Evolutionary conservation across 2,797 vertebrate species (phyloP).

Genomic region (Scolopax bukidnonensis): DNA sequence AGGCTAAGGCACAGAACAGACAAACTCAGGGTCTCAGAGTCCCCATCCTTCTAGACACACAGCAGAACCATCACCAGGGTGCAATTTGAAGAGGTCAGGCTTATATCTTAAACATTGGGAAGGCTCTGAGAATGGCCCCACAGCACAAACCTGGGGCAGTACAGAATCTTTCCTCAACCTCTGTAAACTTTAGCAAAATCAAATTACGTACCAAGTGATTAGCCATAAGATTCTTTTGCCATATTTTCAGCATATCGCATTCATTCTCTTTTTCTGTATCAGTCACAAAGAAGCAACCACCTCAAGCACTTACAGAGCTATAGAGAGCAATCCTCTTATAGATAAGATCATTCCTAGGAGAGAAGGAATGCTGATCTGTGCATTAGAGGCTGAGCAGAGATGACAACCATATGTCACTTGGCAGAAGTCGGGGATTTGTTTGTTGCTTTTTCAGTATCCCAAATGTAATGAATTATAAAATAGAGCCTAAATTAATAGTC

Average conservation of each 20-base stretch:
- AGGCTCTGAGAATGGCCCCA: not conserved
- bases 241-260: not conserved
- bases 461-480: conserved; percentile 66
- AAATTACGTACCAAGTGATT: not conserved
- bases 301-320: not conserved
- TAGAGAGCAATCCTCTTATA: not conserved
- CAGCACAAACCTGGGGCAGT: not conserved
- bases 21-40: not conserved
- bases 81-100: not conserved
- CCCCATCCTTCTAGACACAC: not conserved
- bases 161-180: not conserved
- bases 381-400: conserved; percentile 37
- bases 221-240: not conserved
- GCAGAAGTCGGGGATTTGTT: conserved; percentile 19
- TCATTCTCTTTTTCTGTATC: not conserved
- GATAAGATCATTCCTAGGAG: not conserved
- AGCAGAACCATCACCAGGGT: not conserved
- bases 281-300: not conserved
- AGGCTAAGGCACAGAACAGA: not conserved
- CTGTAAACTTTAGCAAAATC: not conserved
- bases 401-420: conserved; percentile 65
- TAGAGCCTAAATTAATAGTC: conserved; percentile 51
- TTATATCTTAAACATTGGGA: not conserved
- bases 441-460: conserved; percentile 46
- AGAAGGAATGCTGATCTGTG: not conserved